Evolutionary conservation across 1,140 invertebrate species (phyloP), one percentile per base, ranked within the genome.

Genomic region (Probaryconus sp.): DNA sequence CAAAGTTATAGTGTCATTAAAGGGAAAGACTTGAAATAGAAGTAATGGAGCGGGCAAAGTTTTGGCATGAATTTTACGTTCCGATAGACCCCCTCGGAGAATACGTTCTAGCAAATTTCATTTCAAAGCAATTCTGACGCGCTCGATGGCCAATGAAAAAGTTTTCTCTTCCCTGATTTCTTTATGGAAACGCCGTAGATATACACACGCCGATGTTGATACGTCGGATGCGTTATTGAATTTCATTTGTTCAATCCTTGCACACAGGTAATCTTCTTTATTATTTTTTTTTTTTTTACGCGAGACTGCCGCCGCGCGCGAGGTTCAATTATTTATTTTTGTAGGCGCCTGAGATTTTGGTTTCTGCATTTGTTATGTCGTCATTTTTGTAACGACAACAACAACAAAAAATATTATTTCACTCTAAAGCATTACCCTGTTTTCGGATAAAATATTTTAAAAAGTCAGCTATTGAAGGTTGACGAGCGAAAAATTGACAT

Each of bases 61-160:
- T 71, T 51, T 9, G 45, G 68, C 58, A 64, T 71, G 68, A 71
- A 63, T 58, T 71, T 71, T 56, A 63, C 68, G 50, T 71, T 30
- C 51, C 50, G 51, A 58, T 71, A 37, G 43, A 64, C 58, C 58
- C 20, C 50, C 58, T 63, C 24, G 68, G 58, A 71, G 51, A 71
- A 64, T 71, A 64, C 68, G 37, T 71, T 64, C 58, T 51, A 64
- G 58, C 68, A 64, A 71, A 71, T 71, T 72, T 60, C 60, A 58
- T 72, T 60, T 72, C 69, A 65, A 65, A 72, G 68, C 69, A 65
- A 72, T 64, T 65, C 60, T 60, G 69, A 65, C 60, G 53, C 60
- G 45, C 53, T 53, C 69, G 58, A 72, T 65, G 51, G 60, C 60
- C 69, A 72, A 72, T 72, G 55, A 69, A 60, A 64, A 65, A 72